Conservation (phyloP, 1,140 invertebrate genomes). For the Eufriesea mexicana region DNA sequence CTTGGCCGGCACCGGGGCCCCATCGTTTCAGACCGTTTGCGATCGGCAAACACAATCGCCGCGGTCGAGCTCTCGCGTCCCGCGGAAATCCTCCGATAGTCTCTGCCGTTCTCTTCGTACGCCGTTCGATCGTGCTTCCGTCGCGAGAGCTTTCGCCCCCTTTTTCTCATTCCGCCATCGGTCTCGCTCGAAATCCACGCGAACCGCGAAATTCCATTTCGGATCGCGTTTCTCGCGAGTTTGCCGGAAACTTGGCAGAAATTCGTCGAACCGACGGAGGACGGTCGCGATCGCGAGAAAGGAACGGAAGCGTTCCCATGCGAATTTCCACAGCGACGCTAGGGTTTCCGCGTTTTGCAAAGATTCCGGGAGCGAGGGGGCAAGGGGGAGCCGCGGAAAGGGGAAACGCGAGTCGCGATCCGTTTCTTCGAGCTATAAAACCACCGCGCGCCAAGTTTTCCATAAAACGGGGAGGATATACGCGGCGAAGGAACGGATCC, state of each 20-base stretch:
- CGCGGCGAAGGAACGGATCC: no score
- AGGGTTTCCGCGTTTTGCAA: background rate
- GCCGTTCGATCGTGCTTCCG: no score
- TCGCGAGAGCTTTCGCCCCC: no score
- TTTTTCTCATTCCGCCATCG: no score
- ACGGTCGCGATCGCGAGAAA: background rate
- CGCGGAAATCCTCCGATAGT: no score
- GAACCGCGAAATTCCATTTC: no score
- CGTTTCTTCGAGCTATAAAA: background rate
- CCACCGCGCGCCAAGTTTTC: no score
- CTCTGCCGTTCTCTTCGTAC: no score
- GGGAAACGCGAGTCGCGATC: background rate
- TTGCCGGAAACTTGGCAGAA: background rate
- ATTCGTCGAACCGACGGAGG: background rate
- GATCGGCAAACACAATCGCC: constrained; percentile 19
- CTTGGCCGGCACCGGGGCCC: background rate
- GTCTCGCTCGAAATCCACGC: no score
- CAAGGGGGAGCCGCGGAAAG: no score
- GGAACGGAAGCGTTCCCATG: background rate
- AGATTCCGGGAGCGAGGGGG: background rate
- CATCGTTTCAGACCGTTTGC: constrained; percentile 7
- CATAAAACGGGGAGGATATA: no score
- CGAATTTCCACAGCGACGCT: background rate
- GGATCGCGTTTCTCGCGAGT: no score
- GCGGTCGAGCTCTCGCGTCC: background rate